These are phyloP conservation scores for Coptodon bakossiorum DNA, from an alignment of 2,113 vertebrate genomes.

Conservation along the genomic window DNA sequence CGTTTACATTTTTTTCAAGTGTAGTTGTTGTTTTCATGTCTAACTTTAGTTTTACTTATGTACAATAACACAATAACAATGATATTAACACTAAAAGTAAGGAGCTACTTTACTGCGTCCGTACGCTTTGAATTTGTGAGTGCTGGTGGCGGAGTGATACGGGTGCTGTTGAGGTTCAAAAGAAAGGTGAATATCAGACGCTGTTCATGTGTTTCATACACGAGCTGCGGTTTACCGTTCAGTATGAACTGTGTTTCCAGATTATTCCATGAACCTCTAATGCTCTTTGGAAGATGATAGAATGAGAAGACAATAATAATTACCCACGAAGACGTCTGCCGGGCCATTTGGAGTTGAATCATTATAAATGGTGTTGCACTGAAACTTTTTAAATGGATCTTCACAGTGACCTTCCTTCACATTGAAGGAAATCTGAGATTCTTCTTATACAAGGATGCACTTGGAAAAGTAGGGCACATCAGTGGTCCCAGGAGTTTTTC, in stretches of 20 bases:
- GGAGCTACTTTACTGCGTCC: background rate
- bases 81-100: background rate
- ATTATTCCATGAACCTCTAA: background rate
- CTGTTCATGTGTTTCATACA: background rate
- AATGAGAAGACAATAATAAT: background rate
- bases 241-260: background rate
- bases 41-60: background rate
- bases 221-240: background rate
- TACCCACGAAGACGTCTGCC: fast-evolving
- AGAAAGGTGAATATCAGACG: background rate
- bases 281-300: background rate
- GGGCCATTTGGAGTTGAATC: too few species aligned
- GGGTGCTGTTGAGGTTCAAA: background rate
- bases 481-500: background rate
- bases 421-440: background rate
- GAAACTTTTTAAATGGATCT: background rate
- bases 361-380: background rate
- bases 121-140: background rate
- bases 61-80: background rate
- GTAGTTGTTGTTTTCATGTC: background rate
- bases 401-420: background rate
- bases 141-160: background rate
- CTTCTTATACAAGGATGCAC: background rate
- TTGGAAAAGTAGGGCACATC: background rate
- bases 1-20: background rate